Evolutionary conservation across 2,113 vertebrate species (phyloP).

Genomic region (Formicarius rufipectus): DNA sequence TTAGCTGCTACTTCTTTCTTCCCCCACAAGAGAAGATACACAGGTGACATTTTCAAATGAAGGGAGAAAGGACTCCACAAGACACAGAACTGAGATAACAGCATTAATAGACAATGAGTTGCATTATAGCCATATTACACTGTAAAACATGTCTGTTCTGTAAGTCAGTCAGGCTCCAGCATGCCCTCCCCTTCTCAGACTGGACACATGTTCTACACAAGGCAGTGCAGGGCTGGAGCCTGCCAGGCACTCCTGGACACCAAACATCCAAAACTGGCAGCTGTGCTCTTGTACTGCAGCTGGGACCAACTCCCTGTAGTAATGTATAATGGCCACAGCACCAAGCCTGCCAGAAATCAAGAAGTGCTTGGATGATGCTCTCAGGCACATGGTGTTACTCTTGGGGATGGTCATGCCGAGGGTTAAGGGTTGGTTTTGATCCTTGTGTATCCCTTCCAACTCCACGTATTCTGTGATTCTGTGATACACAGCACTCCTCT

Average conservation of each 20-base stretch:
- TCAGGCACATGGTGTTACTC: background rate
- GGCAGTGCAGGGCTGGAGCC: background rate
- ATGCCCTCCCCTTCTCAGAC: background rate
- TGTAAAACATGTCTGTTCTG: background rate
- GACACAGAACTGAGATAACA: background rate
- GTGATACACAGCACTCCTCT: background rate
- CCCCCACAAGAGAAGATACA: background rate
- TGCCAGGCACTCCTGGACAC: background rate
- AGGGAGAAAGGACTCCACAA: background rate
- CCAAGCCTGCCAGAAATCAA: background rate
- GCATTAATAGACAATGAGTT: background rate
- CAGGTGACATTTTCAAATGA: background rate
- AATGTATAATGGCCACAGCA: too few species aligned
- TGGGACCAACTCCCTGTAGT: background rate
- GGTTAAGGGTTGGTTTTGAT: background rate
- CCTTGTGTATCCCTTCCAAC: background rate
- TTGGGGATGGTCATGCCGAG: background rate
- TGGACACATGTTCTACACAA: rapidly evolving
- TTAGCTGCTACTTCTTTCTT: background rate
- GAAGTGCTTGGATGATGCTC: background rate
- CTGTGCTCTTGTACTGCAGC: background rate
- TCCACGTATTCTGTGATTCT: background rate
- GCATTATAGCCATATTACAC: background rate
- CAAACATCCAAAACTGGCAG: background rate
- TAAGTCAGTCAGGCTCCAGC: background rate